Evolutionary conservation across 92 coral and sea anemone species (phyloP).

Genomic region (Chrysogorgia sp.): DNA sequence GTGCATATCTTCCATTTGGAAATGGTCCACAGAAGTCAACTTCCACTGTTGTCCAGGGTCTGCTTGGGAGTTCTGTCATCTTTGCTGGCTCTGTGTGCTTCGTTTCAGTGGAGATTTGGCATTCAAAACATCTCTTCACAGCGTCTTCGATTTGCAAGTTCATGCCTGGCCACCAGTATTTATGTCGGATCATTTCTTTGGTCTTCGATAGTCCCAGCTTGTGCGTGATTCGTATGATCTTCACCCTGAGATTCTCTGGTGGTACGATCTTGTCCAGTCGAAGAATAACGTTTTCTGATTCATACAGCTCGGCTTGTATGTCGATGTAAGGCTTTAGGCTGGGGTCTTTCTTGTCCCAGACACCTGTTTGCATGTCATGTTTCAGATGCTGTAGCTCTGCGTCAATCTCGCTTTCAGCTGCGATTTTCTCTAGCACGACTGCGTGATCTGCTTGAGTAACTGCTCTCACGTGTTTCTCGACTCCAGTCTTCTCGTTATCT

Average conservation of each 20-base stretch:
- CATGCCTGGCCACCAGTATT: constrained; percentile 64
- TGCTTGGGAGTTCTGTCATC: constrained; percentile 56
- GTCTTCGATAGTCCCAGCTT: constrained; percentile 58
- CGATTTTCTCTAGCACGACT: constrained; percentile 45
- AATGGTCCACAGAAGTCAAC: constrained; percentile 71
- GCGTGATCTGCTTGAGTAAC: constrained; percentile 52
- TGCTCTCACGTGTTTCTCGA: constrained; percentile 52
- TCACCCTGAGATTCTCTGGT: constrained; percentile 46
- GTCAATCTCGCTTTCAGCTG: constrained; percentile 49
- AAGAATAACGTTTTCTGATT: constrained; percentile 46
- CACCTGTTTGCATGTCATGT: constrained; percentile 48
- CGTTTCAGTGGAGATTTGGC: constrained; percentile 60
- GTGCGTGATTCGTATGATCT: constrained; percentile 55
- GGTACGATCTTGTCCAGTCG: constrained; percentile 57
- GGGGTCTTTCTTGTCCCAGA: constrained; percentile 50
- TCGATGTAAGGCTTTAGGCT: constrained; percentile 45
- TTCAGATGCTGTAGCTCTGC: constrained; percentile 44
- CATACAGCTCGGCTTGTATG: constrained; percentile 50
- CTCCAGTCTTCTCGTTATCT: background rate
- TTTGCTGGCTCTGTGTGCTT: constrained; percentile 63
- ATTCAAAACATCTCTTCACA: constrained; percentile 57
- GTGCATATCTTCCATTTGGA: constrained; percentile 46
- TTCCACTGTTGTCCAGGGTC: constrained; percentile 59
- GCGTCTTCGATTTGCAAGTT: constrained; percentile 46
- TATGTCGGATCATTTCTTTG: constrained; percentile 49